Conservation (phyloP, 2,113 vertebrate genomes). For the Xenus cinereus region DNA sequence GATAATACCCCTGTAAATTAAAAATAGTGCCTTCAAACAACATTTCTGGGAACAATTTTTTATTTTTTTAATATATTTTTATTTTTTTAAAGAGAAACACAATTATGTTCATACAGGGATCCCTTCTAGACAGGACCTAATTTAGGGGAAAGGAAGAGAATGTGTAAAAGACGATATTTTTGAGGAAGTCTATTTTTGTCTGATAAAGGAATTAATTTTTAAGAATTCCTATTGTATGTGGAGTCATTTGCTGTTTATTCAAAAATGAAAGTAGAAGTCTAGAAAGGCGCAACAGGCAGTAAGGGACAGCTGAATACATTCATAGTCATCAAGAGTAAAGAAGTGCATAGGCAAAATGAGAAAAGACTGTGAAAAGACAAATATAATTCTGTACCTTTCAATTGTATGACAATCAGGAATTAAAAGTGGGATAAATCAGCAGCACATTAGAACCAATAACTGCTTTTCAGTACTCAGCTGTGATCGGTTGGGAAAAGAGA, state of each 20-base stretch:
- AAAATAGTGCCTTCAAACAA: neutral
- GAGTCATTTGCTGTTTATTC: neutral
- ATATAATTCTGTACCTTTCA: neutral
- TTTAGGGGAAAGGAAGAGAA: neutral
- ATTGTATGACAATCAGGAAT: neutral
- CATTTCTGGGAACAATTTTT: accelerated
- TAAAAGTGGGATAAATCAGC: neutral
- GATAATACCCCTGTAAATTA: neutral
- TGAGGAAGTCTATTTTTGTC: neutral
- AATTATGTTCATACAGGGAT: accelerated
- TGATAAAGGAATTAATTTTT: neutral
- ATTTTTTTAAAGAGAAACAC: neutral
- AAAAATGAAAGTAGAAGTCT: neutral
- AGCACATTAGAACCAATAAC: neutral
- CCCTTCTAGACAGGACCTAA: neutral
- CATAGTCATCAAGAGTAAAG: neutral
- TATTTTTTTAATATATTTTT: neutral
- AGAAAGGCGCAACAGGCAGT: neutral
- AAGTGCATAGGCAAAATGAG: neutral
- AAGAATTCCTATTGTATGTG: neutral
- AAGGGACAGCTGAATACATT: neutral
- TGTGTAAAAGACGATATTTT: neutral
- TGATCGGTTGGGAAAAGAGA: neutral
- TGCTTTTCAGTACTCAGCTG: neutral
- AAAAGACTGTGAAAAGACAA: neutral